These are phyloP conservation scores for Lottia scabra DNA, from an alignment of 2,888 invertebrate species.

Conservation along the genomic window DNA sequence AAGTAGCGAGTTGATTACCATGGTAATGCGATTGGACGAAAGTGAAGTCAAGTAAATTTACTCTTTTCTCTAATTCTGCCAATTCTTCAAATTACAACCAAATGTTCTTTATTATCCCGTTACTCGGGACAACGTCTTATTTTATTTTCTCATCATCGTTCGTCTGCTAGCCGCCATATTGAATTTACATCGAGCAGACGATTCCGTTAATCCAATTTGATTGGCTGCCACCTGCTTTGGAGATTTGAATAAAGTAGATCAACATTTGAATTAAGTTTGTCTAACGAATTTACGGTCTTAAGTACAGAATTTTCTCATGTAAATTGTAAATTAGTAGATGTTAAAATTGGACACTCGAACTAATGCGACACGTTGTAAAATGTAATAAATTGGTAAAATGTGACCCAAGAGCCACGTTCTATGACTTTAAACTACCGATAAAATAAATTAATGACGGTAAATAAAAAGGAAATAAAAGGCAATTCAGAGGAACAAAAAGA, in stretches of 20 bases:
- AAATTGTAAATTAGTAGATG: too few relatives aligned
- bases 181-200: neutral
- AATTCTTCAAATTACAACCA: neutral
- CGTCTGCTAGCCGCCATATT: neutral
- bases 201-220: neutral
- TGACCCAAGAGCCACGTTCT: too few relatives aligned
- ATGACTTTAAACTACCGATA: too few relatives aligned
- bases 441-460: too few relatives aligned
- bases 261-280: neutral
- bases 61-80: neutral
- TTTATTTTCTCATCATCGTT: neutral
- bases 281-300: neutral
- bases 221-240: neutral
- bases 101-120: neutral
- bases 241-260: neutral
- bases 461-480: too few relatives aligned
- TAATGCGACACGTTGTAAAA: too few relatives aligned
- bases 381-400: too few relatives aligned
- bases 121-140: neutral
- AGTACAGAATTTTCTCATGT: neutral
- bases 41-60: conserved; percentile 2
- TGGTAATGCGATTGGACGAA: neutral
- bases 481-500: too few relatives aligned
- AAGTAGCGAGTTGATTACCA: neutral
- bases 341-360: too few relatives aligned